Evolutionary conservation across 2,888 invertebrate genomes (phyloP).

Genomic region (Synanthedon myopaeformis): DNA sequence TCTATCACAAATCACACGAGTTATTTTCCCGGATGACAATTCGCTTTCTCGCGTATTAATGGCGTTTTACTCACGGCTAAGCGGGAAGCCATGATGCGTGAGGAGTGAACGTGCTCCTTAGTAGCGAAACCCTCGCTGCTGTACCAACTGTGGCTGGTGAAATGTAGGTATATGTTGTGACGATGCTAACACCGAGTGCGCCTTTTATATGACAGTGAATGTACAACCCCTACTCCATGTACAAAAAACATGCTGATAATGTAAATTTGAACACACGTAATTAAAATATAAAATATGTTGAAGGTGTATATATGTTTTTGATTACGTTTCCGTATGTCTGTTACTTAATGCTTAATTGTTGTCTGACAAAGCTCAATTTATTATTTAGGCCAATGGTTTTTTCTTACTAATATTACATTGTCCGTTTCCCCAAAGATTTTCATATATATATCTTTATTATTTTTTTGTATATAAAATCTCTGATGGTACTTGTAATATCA

Average conservation of each 20-base stretch:
- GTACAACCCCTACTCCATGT: constrained; percentile 46
- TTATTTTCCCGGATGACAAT: constrained; percentile 6
- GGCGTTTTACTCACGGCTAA: constrained; percentile 44
- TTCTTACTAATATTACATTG: too few relatives aligned
- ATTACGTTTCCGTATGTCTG: background rate
- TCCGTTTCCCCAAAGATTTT: too few relatives aligned
- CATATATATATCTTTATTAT: too few relatives aligned
- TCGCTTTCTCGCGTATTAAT: constrained; percentile 11
- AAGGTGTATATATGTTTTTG: constrained; percentile 2
- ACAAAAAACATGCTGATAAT: constrained; percentile 23
- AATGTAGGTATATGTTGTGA: constrained; percentile 35
- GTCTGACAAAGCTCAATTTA: background rate
- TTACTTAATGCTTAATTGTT: background rate
- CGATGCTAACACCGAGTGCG: constrained; percentile 20
- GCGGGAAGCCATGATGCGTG: constrained; percentile 49
- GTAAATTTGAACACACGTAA: constrained; percentile 17
- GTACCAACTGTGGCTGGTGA: constrained; percentile 18
- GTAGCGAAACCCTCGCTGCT: constrained; percentile 18
- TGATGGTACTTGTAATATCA: too few relatives aligned
- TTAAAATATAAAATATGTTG: constrained; percentile 10
- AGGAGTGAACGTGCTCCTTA: constrained; percentile 20
- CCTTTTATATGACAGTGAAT: constrained; percentile 62
- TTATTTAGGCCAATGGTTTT: background rate
- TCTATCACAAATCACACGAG: background rate
- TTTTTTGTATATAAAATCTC: too few relatives aligned